Base-by-base conservation (phyloP, 2,797 vertebrate species). In the Chaunax sp. region DNA sequence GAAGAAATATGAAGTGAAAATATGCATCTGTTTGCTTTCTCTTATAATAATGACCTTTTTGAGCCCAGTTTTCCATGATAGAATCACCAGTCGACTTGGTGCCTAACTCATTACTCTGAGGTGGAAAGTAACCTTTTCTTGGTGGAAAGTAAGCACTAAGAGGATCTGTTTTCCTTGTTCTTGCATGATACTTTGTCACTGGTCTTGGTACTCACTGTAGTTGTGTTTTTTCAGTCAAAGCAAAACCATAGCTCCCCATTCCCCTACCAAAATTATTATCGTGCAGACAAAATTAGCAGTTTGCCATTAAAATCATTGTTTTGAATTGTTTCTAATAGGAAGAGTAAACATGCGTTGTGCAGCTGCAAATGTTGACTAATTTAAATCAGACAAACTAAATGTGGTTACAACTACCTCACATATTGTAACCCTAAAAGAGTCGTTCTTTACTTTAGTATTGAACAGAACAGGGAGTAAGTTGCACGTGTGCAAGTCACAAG, bases 11-110 rank as follows among this genome's bases (percentile, higher is more conserved):
- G 23, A 64, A 25, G 53, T 57, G 52, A 72, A 64, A 68, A 26
- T 54, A 18, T 0, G 22, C 64, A 37, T 75, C 46, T 12, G 51
- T 61, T 69, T 63, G 43, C 81, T 63, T 43, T 78, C 78, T 52
- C 43, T 47, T 69, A n/a, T 75, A 81, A 86, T 80, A 73, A 78
- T 72, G 44, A 53, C 25, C 69, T 73, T 65, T 80, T 76, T 64
- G 64, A 75, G 66, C 35, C 37, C 59, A 71, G 61, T 82, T 87
- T 86, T 87, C 80, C 77, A 59, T 55, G 64, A 56, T 71, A 64
- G 50, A 69, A 52, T 69, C 75, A 73, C 57, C 68, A 72, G 65
- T 61, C 55, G 52, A 52, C 47, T 61, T 40, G 63, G 58, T 74
- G 54, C 53, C 43, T 14, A 47, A 64, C 55, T 61, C 47, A 75